Evolutionary conservation across 2,888 invertebrate species (phyloP), one percentile per base, ranked within the genome.

Genomic region (Melitaea athalia): DNA sequence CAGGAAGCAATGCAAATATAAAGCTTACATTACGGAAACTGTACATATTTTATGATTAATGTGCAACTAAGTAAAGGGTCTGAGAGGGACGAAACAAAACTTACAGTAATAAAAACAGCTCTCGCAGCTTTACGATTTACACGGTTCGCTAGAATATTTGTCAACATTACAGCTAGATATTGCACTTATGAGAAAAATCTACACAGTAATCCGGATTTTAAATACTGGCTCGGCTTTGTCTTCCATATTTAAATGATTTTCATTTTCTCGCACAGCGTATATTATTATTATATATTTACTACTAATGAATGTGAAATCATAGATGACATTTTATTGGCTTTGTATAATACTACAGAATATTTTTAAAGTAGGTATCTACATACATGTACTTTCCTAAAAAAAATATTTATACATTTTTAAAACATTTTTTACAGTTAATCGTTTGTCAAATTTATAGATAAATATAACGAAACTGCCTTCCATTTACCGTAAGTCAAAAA

Each of bases 141-240:
- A 76, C 68, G 74, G 72, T 70, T 75, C 68, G 71, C 70, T 75
- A 76, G 67, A 69, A 76, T 81, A 81, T 80, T 84, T 80, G 67
- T 81, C 79, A 81, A 83, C 72, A 82, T 86, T 89, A 89, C 82
- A 87, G 78, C 87, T 91, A 91, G 72, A 82, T 88, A 89, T 88
- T 91, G 91, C 91, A 91, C 89, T 88, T 87, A 87, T 79, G 81
- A 83, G 82, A 81, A 81, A 87, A 84, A 85, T 84, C 82, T 88
- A 87, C 86, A 88, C 84, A 85, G 85, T 90, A 88, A 89, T 90
- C 89, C 87, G 86, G 89, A 85, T 87, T 87, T 89, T 87, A 88
- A 89, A 89, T 91, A 92, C 88, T 92, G 92, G 92, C 92, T 92
- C 92, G 92, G 92, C 84, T 90, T 85, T 77, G 83, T 86, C 79